These are phyloP conservation scores for Symphodus melops DNA, from an alignment of 2,113 vertebrate genomes.

Conservation along the genomic window DNA sequence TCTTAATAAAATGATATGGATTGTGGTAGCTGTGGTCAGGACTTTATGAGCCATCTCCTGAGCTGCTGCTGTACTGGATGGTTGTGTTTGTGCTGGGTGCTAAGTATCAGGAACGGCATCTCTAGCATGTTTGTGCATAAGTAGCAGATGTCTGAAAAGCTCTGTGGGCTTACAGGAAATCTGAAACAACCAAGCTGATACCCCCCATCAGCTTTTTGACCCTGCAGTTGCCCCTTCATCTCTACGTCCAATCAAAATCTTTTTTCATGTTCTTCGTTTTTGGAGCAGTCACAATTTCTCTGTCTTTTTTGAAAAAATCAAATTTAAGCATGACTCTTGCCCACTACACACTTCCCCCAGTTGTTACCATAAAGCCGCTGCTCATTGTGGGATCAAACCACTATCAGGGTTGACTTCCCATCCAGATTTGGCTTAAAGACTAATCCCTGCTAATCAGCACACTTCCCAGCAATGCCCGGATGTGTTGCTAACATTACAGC, in stretches of 20 bases:
- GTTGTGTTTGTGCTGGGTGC: conserved; percentile 32
- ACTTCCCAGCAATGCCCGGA: conserved; percentile 63
- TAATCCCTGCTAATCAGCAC: conserved; percentile 78
- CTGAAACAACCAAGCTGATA: conserved; percentile 66
- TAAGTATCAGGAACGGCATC: conserved; percentile 62
- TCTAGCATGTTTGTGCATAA: conserved; percentile 61
- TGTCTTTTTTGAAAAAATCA: not conserved
- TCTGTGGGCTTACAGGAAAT: conserved; percentile 77
- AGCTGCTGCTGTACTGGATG: not conserved
- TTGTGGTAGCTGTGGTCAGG: conserved; percentile 3
- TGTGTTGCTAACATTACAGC: conserved; percentile 38
- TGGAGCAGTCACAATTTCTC: not conserved
- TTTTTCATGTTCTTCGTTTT: conserved; percentile 8
- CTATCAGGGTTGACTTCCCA: conserved; percentile 48
- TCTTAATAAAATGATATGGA: conserved; percentile 24
- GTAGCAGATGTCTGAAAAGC: conserved; percentile 71
- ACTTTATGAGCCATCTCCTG: conserved; percentile 3
- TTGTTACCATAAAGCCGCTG: conserved; percentile 60
- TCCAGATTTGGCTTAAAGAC: conserved; percentile 59
- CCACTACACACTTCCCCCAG: conserved; percentile 32
- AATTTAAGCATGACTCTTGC: conserved; percentile 26
- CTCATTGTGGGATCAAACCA: conserved; percentile 27
- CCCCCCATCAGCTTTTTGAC: conserved; percentile 6
- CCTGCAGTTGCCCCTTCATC: conserved; percentile 8
- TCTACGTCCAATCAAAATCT: conserved; percentile 32